Percentiles rank a stretch among this genome's conserved stretches.
phyloP scores from a whole-genome alignment of 2,888 invertebrate species.

The Quadroppia sp. region DNA sequence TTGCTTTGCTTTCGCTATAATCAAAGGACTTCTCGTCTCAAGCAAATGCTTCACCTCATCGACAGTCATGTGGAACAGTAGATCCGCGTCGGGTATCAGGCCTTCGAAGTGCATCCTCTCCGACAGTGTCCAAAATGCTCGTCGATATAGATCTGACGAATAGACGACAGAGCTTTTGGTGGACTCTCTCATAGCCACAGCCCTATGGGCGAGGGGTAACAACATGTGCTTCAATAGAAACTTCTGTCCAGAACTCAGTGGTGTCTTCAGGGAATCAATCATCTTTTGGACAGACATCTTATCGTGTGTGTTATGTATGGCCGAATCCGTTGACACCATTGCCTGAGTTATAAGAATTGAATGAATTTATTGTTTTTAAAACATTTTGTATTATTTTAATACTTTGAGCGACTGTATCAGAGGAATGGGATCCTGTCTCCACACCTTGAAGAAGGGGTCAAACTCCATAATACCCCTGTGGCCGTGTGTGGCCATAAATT shows the following conservation, averaged over 20 bases:
- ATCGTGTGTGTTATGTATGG: background rate
- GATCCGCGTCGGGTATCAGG: constrained; percentile 60
- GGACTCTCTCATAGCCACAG: constrained; percentile 63
- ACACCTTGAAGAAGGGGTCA: constrained; percentile 1
- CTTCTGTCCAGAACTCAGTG: background rate
- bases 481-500: constrained; percentile 67
- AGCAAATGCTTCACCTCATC: constrained; percentile 63
- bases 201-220: constrained; percentile 61
- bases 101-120: constrained; percentile 57
- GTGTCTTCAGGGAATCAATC: constrained; percentile 30
- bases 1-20: constrained; percentile 24
- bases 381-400: background rate
- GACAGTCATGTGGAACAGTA: constrained; percentile 66
- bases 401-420: background rate
- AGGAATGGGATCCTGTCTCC: constrained; percentile 36
- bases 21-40: constrained; percentile 14
- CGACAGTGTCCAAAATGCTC: constrained; percentile 42
- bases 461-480: constrained; percentile 60
- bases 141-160: constrained; percentile 33
- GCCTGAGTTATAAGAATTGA: background rate
- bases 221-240: constrained; percentile 55
- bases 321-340: background rate
- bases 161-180: constrained; percentile 59
- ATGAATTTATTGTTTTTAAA: background rate
- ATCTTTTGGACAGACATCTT: constrained; percentile 31